Evolutionary conservation across 2,888 invertebrate genomes (phyloP), one percentile per base, ranked within the genome.

Genomic region (Oscheius myriophilus): DNA sequence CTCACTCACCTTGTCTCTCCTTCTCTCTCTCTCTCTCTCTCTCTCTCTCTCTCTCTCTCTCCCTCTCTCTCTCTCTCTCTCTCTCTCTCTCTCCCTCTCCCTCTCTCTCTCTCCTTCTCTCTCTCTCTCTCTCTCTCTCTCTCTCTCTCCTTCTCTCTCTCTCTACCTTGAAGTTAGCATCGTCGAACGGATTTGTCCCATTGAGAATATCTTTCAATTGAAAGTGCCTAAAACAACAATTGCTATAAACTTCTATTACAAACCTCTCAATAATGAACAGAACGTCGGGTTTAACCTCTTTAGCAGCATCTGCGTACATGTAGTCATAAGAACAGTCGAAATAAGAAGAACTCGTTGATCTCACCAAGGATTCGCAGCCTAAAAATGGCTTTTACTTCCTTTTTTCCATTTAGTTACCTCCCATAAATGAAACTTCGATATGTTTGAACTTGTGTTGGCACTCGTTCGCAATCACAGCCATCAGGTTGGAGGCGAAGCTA

Each of bases 221-320:
- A 11, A 54, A 14, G 54, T 26, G 18, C 6, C 14, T 39, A 12
- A 23, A 7, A n/a, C n/a, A 54, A n/a, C 54, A 39, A 16, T 25
- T 25, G 33, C 26, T 11, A 25, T 54, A 4, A 54, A 23, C 25
- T 33, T 3, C 9, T 3, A 33, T 6, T 6, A 9, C 33, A 33
- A 33, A 33, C 33, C 46, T 46, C 11, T 33, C 33, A 33, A 33
- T 33, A 33, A 33, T 33, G 33, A 33, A 33, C 4, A 54, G 26
- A 26, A 54, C 54, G 26, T 54, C 54, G 1, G 54, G 54, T 39
- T 54, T 11, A 12, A 54, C 25, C 26, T 25, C n/a, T 12, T 54
- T 26, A 2, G 33, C 54, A 1, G 54, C 33, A 3, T 33, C 33
- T 9, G 33, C 54, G 33, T 25, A 54, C 23, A 54, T 25, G 26